Percentiles rank a stretch among this genome's conserved stretches.
phyloP scores from a whole-genome alignment of 2,113 vertebrate genomes.

The human region DNA sequence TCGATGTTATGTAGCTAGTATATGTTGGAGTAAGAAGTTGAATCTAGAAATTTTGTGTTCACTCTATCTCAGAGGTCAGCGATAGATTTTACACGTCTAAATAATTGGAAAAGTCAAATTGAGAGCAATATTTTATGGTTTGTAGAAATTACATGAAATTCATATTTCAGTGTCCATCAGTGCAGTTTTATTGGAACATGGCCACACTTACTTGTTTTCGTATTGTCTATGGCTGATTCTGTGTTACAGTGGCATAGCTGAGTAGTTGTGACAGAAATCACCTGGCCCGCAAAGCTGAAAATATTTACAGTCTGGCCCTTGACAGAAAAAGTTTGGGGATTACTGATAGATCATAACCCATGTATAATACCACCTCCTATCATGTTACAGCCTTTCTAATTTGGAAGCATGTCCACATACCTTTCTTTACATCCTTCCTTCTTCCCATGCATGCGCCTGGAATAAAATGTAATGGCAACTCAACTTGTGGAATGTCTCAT shows the following conservation, averaged over 20 bases:
- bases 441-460: neutral
- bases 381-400: accelerated
- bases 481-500: neutral
- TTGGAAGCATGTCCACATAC: accelerated
- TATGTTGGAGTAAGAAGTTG: neutral
- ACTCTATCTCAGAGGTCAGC: neutral
- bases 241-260: neutral
- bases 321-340: neutral
- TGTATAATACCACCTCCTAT: accelerated
- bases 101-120: neutral
- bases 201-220: neutral
- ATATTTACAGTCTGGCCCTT: neutral
- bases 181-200: neutral
- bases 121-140: neutral
- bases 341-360: accelerated
- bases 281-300: neutral
- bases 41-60: neutral
- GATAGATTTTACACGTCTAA: neutral
- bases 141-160: neutral
- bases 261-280: neutral
- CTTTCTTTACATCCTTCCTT: neutral
- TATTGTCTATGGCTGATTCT: neutral
- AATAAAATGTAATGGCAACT: neutral
- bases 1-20: neutral
- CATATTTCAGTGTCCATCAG: neutral